Evolutionary conservation across 2,797 vertebrate genomes (phyloP).

Genomic region (Menidia menidia): DNA sequence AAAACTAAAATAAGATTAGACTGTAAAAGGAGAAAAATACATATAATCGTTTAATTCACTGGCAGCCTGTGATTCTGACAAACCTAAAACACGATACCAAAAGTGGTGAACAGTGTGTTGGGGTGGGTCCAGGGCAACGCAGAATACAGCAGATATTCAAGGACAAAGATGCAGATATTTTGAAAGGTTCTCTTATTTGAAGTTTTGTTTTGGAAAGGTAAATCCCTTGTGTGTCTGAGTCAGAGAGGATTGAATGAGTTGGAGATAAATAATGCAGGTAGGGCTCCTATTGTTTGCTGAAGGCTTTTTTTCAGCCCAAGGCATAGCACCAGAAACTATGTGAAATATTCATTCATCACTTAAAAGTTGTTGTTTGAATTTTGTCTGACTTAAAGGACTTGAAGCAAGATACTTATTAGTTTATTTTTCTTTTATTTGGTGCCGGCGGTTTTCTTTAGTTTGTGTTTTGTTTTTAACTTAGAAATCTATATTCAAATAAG

Average conservation of each 20-base stretch:
- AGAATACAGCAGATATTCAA: conserved; percentile 32
- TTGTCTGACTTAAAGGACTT: conserved; percentile 30
- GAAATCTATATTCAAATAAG: neutral
- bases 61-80: conserved; percentile 13
- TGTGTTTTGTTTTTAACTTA: neutral
- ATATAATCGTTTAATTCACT: conserved; percentile 23
- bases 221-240: conserved; percentile 48
- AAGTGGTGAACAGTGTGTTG: conserved; percentile 31
- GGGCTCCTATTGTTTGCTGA: conserved; percentile 72
- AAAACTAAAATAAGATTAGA: neutral
- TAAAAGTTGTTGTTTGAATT: conserved; percentile 64
- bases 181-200: conserved; percentile 56
- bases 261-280: conserved; percentile 79
- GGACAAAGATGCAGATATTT: conserved; percentile 38
- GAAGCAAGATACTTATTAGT: conserved; percentile 10
- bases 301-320: conserved; percentile 39
- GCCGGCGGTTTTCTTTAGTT: neutral
- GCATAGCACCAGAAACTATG: conserved; percentile 43
- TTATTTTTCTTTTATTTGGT: conserved; percentile 6
- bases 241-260: conserved; percentile 58
- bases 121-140: conserved; percentile 16
- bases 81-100: conserved; percentile 25
- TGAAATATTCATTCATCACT: conserved; percentile 80
- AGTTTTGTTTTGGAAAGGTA: conserved; percentile 63
- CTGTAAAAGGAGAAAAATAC: conserved; percentile 1